A percentile compares a stretch with the other conserved stretches of the same genome.
Evolutionary conservation across 1,140 invertebrate species (phyloP).

Genomic region (Bombus polaris): DNA sequence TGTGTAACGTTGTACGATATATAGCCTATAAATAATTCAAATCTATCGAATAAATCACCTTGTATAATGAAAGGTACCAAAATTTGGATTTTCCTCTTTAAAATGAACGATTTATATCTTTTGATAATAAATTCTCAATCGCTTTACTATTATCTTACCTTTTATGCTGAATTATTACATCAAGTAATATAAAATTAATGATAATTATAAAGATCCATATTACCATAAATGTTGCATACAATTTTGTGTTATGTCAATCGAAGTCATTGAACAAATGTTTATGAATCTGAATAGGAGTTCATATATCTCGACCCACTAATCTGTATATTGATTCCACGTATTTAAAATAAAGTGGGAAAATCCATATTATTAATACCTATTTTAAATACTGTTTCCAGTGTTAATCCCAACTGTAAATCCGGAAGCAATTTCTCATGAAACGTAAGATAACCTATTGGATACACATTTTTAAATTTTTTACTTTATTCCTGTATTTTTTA

Average conservation of each 20-base stretch:
- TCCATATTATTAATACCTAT: neutral
- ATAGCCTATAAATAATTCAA: neutral
- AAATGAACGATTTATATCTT: neutral
- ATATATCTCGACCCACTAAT: neutral
- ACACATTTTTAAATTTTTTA: too few species aligned
- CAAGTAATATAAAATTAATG: neutral
- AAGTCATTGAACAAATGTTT: neutral
- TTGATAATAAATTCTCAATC: neutral
- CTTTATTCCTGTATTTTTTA: neutral
- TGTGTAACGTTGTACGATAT: too few species aligned
- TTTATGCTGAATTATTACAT: neutral
- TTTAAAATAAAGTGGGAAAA: neutral
- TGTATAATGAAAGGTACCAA: neutral
- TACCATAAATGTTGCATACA: neutral
- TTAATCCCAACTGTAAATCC: too few species aligned
- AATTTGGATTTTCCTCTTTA: neutral
- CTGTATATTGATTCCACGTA: neutral
- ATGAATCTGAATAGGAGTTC: neutral
- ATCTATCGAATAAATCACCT: neutral
- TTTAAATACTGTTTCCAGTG: too few species aligned
- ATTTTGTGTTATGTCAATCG: neutral
- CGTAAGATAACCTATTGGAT: neutral
- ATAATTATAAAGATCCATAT: neutral
- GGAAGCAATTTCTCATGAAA: too few species aligned
- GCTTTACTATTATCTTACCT: neutral